Evolutionary conservation across 2,113 vertebrate species (phyloP), one percentile per base, ranked within the genome.

Genomic region (Antechinus stuartii): DNA sequence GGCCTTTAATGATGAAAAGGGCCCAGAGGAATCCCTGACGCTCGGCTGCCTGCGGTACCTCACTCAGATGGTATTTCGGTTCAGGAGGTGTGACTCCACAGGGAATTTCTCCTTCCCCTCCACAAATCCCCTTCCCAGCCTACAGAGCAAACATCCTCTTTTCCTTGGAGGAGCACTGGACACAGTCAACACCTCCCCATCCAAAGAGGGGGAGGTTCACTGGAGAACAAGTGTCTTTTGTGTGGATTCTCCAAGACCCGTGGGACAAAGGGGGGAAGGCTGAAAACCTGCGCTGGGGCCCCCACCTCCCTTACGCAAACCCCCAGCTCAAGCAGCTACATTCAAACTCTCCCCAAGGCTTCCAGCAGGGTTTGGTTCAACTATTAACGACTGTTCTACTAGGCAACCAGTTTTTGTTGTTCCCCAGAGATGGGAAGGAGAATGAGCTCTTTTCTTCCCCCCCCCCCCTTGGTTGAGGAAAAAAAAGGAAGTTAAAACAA

Each of bases 151-250:
- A 90, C 90, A 90, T 52, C 90, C 90, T 90, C 47, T 90, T 84
- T 84, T 49, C 47, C 50, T 50, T 52, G 90, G 90, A 90, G 10
- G 10, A 90, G 46, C 90, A 84, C 7, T 52, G 90, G 90, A 49
- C 47, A 4, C 25, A 84, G 19, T 84, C 19, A 6, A 42, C 35
- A 23, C 68, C 68, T 84, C n/a, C 68, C 7, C 25, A 47, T 52
- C 90, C 90, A 90, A 90, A 10, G 90, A 90, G 90, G 90, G 49
- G 90, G 90, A 90, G 47, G 90, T 52, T 26, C 47, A 90, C 90
- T 14, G 90, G 47, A 90, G 90, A 90, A 90, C 90, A 90, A 90
- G 90, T 90, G 90, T 90, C 90, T 90, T 90, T 90, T 90, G 90
- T 90, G 90, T 49, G 0, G 90, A 84, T 84, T 84, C 68, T 84